Base-by-base conservation (phyloP, 2,113 vertebrate species). In the Mormyrus iriodes region DNA sequence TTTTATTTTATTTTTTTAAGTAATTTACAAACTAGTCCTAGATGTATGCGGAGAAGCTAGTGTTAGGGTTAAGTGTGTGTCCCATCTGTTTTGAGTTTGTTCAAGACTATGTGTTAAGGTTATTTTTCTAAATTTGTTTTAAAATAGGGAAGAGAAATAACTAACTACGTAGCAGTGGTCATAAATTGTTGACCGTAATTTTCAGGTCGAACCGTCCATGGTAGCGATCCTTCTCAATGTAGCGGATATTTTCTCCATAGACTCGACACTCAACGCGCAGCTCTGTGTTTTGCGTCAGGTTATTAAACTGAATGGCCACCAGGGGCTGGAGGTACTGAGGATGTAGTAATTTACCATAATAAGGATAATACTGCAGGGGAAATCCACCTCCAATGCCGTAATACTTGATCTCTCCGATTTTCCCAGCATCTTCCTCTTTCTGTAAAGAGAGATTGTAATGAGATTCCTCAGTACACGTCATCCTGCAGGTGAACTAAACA, bases 161-260 rank as follows among this genome's bases (percentile, higher is more conserved):
- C 93, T 95, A 92, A 10, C 88, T 90, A 90, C 86, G 88, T 52
- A 91, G 76, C 21, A 83, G 35, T 90, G 93, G 94, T 95, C 95
- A 96, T 94, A 91, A 94, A 90, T 82, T 91, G 88, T 86, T 92
- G 1, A 96, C n/a, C 13, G 76, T 89, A 88, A 96, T 90, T 97
- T 12, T 99, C 90, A 99, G 92, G 90, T 99, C 98, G 93, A 99
- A 99, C 83, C 98, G 98, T 97, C 98, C 98, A 95, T 97, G 97
- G 92, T 97, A 99, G 93, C 98, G 98, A 94, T 99, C 98, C 91
- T 99, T 99, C 90, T 99, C 98, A 3, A 95, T 97, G 96, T 98
- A 99, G 4, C 91, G 2, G 89, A 99, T 98, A 95, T 99, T 99
- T 15, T 93, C 95, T 85, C 97, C 98, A 0, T 91, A 99, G 15